These are phyloP conservation scores for Anhinga anhinga DNA, from an alignment of 2,113 vertebrate species.

Conservation along the genomic window DNA sequence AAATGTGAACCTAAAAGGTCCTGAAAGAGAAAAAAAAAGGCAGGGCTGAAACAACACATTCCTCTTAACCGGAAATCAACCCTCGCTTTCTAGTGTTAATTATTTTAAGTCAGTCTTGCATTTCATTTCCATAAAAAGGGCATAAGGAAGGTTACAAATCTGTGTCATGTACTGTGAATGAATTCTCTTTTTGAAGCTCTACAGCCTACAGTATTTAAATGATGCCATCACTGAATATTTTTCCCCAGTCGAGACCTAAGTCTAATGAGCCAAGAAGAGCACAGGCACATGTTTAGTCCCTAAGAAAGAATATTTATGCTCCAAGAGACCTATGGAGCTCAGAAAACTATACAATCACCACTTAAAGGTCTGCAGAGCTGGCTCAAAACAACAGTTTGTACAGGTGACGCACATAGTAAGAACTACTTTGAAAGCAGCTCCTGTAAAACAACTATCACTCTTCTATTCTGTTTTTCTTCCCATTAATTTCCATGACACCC, in stretches of 20 bases:
- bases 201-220: background rate
- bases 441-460: background rate
- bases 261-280: background rate
- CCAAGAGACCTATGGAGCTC: background rate
- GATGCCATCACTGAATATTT: conserved; percentile 19
- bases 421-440: background rate
- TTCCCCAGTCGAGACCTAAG: background rate
- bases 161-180: background rate
- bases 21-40: background rate
- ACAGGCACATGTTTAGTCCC: background rate
- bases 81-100: background rate
- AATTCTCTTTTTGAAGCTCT: background rate
- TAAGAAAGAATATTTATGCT: background rate
- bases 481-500: background rate
- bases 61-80: background rate
- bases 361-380: background rate
- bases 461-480: background rate
- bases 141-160: conserved; percentile 10
- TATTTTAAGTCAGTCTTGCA: background rate
- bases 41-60: background rate
- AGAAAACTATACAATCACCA: background rate
- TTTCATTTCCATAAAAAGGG: conserved; percentile 16
- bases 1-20: background rate
- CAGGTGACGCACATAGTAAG: background rate
- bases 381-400: background rate